These are phyloP conservation scores for Diaprepes abbreviatus DNA, from an alignment of 2,888 invertebrate genomes.

Conservation along the genomic window DNA sequence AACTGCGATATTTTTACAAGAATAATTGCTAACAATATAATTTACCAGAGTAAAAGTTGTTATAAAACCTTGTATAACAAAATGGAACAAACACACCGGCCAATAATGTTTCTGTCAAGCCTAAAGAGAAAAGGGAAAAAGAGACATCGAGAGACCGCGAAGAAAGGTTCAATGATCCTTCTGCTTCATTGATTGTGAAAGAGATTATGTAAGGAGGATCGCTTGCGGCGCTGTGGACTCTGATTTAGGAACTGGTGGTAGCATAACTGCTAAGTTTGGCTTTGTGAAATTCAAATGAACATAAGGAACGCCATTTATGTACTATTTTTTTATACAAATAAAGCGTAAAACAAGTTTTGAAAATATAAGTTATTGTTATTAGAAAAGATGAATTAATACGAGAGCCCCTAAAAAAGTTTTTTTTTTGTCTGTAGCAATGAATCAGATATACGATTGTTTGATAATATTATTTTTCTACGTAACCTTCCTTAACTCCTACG, in stretches of 20 bases:
- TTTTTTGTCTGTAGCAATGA: too few relatives aligned
- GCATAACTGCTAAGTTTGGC: neutral
- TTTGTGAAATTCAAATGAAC: neutral
- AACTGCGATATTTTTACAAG: too few relatives aligned
- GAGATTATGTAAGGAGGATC: conserved; percentile 31
- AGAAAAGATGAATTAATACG: too few relatives aligned
- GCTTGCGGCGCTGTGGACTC: conserved; percentile 5
- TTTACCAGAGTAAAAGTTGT: neutral
- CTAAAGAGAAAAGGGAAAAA: conserved; percentile 27
- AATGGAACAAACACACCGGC: conserved; percentile 8
- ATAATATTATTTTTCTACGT: too few relatives aligned
- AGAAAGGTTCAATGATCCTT: conserved; percentile 43
- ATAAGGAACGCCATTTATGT: neutral
- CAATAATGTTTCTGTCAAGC: conserved; percentile 24
- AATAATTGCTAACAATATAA: neutral
- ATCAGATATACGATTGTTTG: too few relatives aligned
- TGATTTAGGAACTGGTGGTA: neutral
- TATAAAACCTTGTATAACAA: neutral
- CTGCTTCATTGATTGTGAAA: conserved; percentile 41
- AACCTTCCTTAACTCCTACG: too few relatives aligned
- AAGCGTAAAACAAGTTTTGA: too few relatives aligned
- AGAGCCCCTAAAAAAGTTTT: too few relatives aligned
- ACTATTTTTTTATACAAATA: too few relatives aligned
- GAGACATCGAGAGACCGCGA: conserved; percentile 29
- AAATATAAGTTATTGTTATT: too few relatives aligned